These are phyloP conservation scores for Epinephelus malabaricus DNA, from an alignment of 2,797 vertebrate species.

Conservation along the genomic window DNA sequence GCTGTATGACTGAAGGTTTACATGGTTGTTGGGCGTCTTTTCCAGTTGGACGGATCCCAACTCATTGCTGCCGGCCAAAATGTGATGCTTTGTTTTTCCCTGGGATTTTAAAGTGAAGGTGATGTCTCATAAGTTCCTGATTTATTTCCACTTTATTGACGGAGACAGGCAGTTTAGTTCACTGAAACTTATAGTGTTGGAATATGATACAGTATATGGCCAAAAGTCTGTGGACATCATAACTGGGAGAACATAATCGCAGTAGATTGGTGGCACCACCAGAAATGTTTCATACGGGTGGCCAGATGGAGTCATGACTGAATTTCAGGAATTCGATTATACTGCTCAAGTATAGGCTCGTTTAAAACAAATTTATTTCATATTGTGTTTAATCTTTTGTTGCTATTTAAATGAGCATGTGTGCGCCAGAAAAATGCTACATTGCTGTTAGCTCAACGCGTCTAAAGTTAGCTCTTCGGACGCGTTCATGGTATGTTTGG, in stretches of 20 bases:
- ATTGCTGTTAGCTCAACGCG: too few species aligned
- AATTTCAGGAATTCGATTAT: too few species aligned
- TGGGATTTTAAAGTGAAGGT: constrained; percentile 61
- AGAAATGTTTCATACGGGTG: too few species aligned
- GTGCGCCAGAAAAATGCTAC: too few species aligned
- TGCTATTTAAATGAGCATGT: too few species aligned
- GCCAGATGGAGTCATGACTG: neutral
- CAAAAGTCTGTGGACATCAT: constrained; percentile 18
- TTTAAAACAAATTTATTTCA: too few species aligned
- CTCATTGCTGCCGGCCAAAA: constrained; percentile 43
- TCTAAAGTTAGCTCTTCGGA: too few species aligned
- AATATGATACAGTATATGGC: neutral
- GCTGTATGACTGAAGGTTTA: constrained; percentile 53
- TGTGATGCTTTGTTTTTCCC: constrained; percentile 85
- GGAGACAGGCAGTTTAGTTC: constrained; percentile 29
- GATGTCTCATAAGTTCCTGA: constrained; percentile 64
- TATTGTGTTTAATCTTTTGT: too few species aligned
- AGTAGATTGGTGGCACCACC: too few species aligned
- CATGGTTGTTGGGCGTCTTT: constrained; percentile 70
- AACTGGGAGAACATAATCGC: neutral
- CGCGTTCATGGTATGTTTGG: too few species aligned
- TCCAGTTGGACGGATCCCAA: constrained; percentile 55
- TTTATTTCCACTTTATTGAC: constrained; percentile 53
- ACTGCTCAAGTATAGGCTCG: too few species aligned
- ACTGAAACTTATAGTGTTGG: constrained; percentile 10